Base-by-base conservation (phyloP, 2,113 vertebrate genomes). In the Caranx melampygus region DNA sequence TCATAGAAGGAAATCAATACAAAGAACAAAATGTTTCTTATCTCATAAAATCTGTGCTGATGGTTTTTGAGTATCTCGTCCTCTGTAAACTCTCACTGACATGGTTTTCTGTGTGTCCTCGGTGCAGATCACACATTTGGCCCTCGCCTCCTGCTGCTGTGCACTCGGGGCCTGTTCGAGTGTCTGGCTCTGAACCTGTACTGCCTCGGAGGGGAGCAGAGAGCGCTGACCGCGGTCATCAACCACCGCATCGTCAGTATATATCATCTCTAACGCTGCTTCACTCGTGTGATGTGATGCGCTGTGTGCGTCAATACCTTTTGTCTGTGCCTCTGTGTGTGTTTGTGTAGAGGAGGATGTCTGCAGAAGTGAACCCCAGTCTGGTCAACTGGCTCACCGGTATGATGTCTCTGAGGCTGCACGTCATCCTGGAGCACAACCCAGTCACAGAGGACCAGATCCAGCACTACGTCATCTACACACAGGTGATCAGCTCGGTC, bases 361-460 rank as follows among this genome's bases (percentile, higher is more conserved):
- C 96, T 11, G 94, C 94, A 0, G 96, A 96, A n/a, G 95, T 97
- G 58, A 96, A 96, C 65, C 96, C 96, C 0, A 96, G 95, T 26
- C 86, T 97, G 84, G 95, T 97, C 55, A 96, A 95, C 93, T 97
- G 96, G 96, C 91, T 97, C 83, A 96, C 96, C 61, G 95, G 95
- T 8, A 96, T 97, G 95, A 95, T 97, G 95, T 95, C 95, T 4
- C 94, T 96, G 88, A 93, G 96, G 54, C 93, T 97, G 44, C 95
- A 96, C 45, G 93, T 95, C 51, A 95, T 97, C 6, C 90, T 97
- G 86, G 96, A 96, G 18, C 95, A 96, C 79, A 96, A 96, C 91
- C 96, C 96, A 0, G 93, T 96, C 12, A 95, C 95, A 0, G 94
- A 95, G 16, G 95, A 95, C 5, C 95, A 96, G 55, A 94, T 97